Evolutionary conservation across 2,888 invertebrate species (phyloP).

Genomic region (Nineta flava): DNA sequence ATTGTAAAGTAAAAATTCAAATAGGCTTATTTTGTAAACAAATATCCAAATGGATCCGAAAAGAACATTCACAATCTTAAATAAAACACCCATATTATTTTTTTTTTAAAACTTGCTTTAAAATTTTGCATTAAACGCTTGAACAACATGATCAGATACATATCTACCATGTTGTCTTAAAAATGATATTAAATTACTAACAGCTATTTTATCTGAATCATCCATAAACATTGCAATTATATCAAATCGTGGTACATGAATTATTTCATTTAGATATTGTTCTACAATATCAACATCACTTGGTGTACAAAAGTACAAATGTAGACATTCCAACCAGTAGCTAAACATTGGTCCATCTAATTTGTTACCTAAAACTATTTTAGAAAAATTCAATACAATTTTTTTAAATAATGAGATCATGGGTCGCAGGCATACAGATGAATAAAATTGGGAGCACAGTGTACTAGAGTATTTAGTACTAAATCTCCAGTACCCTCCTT

Average conservation of each 20-base stretch:
- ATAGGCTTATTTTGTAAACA: too few species aligned
- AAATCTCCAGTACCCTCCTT: too few species aligned
- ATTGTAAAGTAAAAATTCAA: too few species aligned
- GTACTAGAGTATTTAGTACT: too few species aligned
- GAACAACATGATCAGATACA: background rate
- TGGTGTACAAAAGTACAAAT: constrained; percentile 22
- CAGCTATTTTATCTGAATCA: constrained; percentile 19
- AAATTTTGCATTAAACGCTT: too few species aligned
- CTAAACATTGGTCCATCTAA: constrained; percentile 26
- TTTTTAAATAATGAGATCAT: too few species aligned
- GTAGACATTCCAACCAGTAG: constrained; percentile 23
- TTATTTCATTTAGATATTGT: constrained; percentile 20
- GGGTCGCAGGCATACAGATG: too few species aligned
- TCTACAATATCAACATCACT: constrained; percentile 20
- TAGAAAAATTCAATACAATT: background rate
- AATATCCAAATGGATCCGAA: too few species aligned
- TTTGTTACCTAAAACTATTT: constrained; percentile 27
- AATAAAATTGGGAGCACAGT: too few species aligned
- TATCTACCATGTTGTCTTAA: constrained; percentile 17
- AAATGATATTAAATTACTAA: constrained; percentile 18
- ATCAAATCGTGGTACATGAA: constrained; percentile 22
- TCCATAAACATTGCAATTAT: constrained; percentile 25
- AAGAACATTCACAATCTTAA: too few species aligned
- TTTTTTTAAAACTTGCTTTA: too few species aligned
- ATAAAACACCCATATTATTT: too few species aligned